Conservation (phyloP, 2,888 invertebrate genomes). For the Gymnoscelis rufifasciata region DNA sequence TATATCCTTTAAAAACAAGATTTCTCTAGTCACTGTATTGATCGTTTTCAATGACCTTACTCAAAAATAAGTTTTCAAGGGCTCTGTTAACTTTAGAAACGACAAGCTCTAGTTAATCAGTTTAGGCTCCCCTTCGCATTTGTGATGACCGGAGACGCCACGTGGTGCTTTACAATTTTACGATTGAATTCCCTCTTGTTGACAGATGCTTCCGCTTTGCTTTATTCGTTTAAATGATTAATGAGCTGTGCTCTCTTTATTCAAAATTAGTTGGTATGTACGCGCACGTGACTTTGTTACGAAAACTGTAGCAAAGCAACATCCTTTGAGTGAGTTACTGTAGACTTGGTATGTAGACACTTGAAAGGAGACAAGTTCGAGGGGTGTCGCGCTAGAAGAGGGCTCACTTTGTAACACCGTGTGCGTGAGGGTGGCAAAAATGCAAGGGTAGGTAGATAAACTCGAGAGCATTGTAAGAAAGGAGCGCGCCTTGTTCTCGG, state of each 20-base stretch:
- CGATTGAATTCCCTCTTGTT: slow-evolving; percentile 55
- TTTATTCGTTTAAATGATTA: slow-evolving; percentile 47
- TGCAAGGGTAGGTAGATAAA: slow-evolving; percentile 22
- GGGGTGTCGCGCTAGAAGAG: slow-evolving; percentile 24
- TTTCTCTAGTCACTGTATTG: not conserved
- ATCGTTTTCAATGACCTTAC: not conserved
- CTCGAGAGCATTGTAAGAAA: slow-evolving; percentile 25
- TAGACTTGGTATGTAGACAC: slow-evolving; percentile 9
- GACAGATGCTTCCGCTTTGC: slow-evolving; percentile 52
- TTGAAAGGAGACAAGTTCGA: slow-evolving; percentile 28
- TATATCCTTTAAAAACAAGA: not conserved
- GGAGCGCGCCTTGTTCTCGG: slow-evolving; percentile 22
- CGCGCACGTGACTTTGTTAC: slow-evolving; percentile 20
- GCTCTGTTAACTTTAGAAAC: slow-evolving; percentile 13
- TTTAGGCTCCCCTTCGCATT: slow-evolving; percentile 25
- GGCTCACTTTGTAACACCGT: slow-evolving; percentile 23
- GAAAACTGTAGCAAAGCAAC: not conserved
- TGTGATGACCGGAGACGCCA: slow-evolving; percentile 34
- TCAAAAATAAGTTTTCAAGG: slow-evolving; percentile 18
- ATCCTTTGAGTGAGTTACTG: slow-evolving; percentile 6
- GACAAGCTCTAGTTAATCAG: slow-evolving; percentile 11
- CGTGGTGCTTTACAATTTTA: slow-evolving; percentile 47
- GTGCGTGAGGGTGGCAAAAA: slow-evolving; percentile 26
- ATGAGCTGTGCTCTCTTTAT: slow-evolving; percentile 34
- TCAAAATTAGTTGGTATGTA: slow-evolving; percentile 23